Conservation (phyloP, 2,113 vertebrate genomes). For the Chaetodon trifascialis region DNA sequence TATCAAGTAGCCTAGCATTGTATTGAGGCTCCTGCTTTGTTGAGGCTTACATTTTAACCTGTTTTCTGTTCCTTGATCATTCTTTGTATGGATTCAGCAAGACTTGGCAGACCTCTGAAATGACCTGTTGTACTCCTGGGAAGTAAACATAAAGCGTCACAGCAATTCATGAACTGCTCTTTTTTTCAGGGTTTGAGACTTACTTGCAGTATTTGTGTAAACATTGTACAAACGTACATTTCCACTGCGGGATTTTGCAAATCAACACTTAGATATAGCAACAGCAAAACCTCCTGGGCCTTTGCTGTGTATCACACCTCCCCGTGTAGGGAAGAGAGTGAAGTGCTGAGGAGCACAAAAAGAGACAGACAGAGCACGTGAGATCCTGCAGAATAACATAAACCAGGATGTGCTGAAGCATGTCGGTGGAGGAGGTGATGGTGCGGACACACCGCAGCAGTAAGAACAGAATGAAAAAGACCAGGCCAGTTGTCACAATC, state of each 20-base stretch:
- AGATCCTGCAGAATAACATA: neutral
- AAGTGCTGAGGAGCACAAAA: neutral
- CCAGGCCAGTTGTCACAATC: neutral
- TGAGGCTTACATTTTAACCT: conserved; percentile 26
- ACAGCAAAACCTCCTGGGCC: neutral
- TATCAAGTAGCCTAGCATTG: neutral
- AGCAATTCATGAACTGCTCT: neutral
- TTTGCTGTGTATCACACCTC: neutral
- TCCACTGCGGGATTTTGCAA: neutral
- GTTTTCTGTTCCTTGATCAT: conserved; percentile 4
- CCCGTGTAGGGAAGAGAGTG: neutral
- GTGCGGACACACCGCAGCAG: neutral
- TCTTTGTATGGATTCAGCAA: conserved; percentile 10
- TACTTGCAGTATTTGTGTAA: too few relatives aligned
- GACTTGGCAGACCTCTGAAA: neutral
- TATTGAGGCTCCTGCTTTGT: neutral
- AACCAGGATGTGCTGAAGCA: neutral
- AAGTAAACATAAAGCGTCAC: conserved; percentile 29
- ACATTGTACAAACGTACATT: neutral
- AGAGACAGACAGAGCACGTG: neutral
- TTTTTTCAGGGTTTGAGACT: neutral
- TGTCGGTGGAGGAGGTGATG: neutral
- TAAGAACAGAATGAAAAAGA: neutral
- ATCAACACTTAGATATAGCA: too few relatives aligned
- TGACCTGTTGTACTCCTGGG: conserved; percentile 34